Evolutionary conservation across 1,140 invertebrate species (phyloP).

Genomic region (Drosophila nannoptera): DNA sequence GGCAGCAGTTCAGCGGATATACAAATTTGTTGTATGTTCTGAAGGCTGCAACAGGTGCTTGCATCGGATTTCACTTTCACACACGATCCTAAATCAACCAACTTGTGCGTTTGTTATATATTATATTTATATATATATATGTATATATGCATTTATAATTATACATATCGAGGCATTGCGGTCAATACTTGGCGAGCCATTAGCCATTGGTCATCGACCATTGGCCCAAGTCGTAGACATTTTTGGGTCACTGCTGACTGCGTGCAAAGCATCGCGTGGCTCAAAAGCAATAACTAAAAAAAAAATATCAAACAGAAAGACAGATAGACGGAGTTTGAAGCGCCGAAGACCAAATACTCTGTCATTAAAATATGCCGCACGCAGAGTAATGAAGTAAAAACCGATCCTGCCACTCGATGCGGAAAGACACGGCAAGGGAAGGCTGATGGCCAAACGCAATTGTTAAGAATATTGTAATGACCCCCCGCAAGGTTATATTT

Average conservation of each 20-base stretch:
- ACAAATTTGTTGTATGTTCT: constrained; percentile 1
- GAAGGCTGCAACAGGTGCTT: constrained; percentile 21
- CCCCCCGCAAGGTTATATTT: constrained; percentile 10
- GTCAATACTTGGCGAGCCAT: constrained; percentile 6
- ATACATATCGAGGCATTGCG: constrained; percentile 29
- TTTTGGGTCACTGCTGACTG: constrained; percentile 58
- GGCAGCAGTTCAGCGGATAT: constrained; percentile 40
- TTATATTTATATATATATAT: constrained; percentile 2
- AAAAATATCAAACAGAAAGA: constrained; percentile 26
- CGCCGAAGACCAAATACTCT: not conserved
- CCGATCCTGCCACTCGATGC: too few species aligned
- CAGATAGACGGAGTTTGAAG: not conserved
- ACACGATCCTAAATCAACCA: not conserved
- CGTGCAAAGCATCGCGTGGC: constrained; percentile 24
- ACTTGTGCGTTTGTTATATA: not conserved
- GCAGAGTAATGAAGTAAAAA: too few species aligned
- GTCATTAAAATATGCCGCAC: not conserved
- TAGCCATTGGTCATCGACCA: constrained; percentile 10
- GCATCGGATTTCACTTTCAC: constrained; percentile 43
- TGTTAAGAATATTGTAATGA: not conserved
- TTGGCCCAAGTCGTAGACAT: constrained; percentile 23
- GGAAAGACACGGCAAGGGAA: not conserved
- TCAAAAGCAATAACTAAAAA: constrained; percentile 22
- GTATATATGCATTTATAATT: not conserved
- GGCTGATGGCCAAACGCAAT: not conserved